phyloP scores from a whole-genome alignment of 2,888 invertebrate species.

The Meandrusa payeni region DNA sequence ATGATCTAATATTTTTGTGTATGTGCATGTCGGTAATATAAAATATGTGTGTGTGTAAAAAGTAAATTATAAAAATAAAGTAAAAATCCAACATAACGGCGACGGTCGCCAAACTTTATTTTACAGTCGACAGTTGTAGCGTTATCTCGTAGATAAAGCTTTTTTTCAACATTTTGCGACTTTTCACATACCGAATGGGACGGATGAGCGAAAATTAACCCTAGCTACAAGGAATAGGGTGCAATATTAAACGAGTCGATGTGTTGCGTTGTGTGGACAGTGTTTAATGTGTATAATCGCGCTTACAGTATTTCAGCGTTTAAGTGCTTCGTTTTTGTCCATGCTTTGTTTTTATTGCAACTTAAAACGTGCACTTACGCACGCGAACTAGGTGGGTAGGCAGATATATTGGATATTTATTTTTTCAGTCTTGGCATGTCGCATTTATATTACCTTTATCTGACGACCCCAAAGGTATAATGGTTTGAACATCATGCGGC shows the following conservation, averaged over 20 bases:
- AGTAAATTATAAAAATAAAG: too few species aligned
- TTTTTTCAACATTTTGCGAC: slow-evolving; percentile 18
- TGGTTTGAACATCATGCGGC: slow-evolving; percentile 24
- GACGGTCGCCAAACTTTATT: slow-evolving; percentile 15
- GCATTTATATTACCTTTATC: too few species aligned
- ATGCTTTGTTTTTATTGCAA: slow-evolving; percentile 1
- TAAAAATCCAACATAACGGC: slow-evolving; percentile 12
- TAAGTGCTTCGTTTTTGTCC: slow-evolving; percentile 14
- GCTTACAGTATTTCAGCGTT: slow-evolving; percentile 22
- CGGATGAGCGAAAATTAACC: slow-evolving; percentile 1
- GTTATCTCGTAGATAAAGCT: slow-evolving; percentile 24
- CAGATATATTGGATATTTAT: too few species aligned
- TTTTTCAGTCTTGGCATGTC: too few species aligned
- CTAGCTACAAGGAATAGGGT: neutral
- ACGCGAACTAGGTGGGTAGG: too few species aligned
- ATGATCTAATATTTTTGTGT: too few species aligned
- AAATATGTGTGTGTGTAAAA: too few species aligned
- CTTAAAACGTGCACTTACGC: slow-evolving; percentile 4
- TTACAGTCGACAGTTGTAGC: slow-evolving; percentile 20
- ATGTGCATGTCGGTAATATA: too few species aligned
- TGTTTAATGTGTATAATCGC: slow-evolving; percentile 18
- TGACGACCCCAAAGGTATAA: too few species aligned
- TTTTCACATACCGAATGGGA: slow-evolving; percentile 4
- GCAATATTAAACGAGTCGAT: neutral
- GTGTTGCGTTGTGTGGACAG: slow-evolving; percentile 10